A percentile compares a stretch with the other conserved stretches of the same genome.
These are phyloP conservation scores for Lycia hirtaria DNA, from an alignment of 2,888 invertebrate genomes.

Conservation along the genomic window DNA sequence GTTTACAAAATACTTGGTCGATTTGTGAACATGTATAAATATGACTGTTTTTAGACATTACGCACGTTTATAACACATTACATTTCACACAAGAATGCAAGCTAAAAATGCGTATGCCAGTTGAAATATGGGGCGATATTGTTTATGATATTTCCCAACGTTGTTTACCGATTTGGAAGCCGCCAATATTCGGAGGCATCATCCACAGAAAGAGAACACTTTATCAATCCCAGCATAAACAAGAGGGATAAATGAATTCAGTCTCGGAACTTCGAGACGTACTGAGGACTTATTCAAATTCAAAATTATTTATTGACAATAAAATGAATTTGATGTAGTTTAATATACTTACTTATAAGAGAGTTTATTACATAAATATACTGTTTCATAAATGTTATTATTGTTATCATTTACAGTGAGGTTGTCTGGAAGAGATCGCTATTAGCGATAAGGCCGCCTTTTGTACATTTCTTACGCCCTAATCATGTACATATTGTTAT, in stretches of 20 bases:
- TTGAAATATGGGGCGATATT: conserved; percentile 41
- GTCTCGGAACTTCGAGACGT: conserved; percentile 1
- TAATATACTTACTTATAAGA: neutral
- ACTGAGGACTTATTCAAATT: too few species aligned
- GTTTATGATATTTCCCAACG: conserved; percentile 43
- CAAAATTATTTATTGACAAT: too few species aligned
- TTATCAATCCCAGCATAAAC: conserved; percentile 52
- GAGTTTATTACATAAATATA: too few species aligned
- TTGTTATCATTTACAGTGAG: too few species aligned
- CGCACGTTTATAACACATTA: neutral
- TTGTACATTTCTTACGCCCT: too few species aligned
- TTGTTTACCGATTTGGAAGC: conserved; percentile 41
- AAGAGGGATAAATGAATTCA: conserved; percentile 50
- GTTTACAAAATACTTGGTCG: neutral
- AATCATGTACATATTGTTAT: too few species aligned
- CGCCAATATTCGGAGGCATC: conserved; percentile 40
- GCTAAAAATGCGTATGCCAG: conserved; percentile 33
- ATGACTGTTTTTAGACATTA: neutral
- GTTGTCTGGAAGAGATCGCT: too few species aligned
- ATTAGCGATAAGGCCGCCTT: too few species aligned
- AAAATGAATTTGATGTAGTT: too few species aligned
- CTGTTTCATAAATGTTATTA: too few species aligned
- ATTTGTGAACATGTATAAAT: conserved; percentile 2
- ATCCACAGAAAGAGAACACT: conserved; percentile 41
- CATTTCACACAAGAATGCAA: conserved; percentile 18